A percentile compares a stretch with the other conserved stretches of the same genome.
phyloP scores from a whole-genome alignment of 2,113 vertebrate genomes.

The Solenodon paradoxus region DNA sequence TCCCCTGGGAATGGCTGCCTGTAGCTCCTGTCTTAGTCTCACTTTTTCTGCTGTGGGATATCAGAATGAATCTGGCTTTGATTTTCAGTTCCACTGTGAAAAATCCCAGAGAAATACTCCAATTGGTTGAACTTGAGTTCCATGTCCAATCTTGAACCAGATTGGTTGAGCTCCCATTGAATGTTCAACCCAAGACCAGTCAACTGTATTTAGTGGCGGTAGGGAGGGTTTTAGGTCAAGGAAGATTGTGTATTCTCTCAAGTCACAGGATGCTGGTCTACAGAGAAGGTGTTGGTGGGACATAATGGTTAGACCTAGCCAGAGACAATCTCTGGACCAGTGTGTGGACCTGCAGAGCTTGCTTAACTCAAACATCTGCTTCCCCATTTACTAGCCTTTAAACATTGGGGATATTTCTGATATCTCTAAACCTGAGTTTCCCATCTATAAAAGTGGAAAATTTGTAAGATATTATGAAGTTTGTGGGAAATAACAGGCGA shows the following conservation, averaged over 20 bases:
- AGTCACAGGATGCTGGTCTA: neutral
- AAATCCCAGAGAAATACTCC: neutral
- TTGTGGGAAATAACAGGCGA: neutral
- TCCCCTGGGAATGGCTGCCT: neutral
- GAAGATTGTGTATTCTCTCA: neutral
- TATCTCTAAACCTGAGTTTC: neutral
- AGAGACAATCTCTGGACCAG: neutral
- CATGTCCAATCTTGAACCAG: neutral
- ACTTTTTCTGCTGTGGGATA: neutral
- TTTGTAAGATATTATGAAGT: neutral
- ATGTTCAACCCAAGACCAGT: neutral
- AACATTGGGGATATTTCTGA: neutral
- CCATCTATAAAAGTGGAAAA: neutral
- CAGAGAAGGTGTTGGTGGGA: neutral
- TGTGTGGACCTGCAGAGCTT: neutral
- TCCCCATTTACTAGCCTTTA: neutral
- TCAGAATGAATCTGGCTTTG: neutral
- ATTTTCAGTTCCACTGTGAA: neutral
- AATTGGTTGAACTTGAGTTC: neutral
- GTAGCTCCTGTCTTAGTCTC: neutral
- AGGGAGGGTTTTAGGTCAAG: neutral
- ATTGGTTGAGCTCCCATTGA: neutral
- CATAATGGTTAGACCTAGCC: neutral
- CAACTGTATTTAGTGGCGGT: neutral
- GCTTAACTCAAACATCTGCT: neutral